Base-by-base conservation (phyloP, 2,797 vertebrate genomes). In the Labroides dimidiatus region DNA sequence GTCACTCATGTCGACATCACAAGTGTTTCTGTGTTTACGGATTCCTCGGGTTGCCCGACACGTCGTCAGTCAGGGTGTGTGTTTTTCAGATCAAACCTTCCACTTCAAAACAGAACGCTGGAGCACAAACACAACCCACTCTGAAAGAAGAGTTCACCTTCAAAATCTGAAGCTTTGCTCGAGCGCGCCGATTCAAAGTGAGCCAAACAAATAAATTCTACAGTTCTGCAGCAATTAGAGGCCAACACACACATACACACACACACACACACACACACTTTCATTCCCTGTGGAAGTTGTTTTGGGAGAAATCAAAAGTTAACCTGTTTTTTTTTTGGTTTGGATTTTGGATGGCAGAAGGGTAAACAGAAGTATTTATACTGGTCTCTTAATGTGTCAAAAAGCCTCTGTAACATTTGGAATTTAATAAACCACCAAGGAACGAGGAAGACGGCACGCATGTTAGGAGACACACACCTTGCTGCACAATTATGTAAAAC, bases 1-100 rank as follows among this genome's bases (percentile, higher is more conserved):
- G 13, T 77, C 52, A 61, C 59, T 77, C 49, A 30, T 52, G 70
- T 75, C 69, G 39, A 8, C 69, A 78, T 81, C 62, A 76, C 47
- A 82, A 3, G 41, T 13, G 51, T 19, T n/a, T 6, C 44, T 0
- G 4, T 24, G 49, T 79, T 77, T 69, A 47, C 19, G 44, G 67
- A 69, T 78, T 69, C 60, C 53, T 69, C 54, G 0, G 36, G 12
- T 16, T 48, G 44, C 42, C 68, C 62, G 12, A 47, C 66, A 2
- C 27, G 13, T n/a, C n/a, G 14, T 23, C 60, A 0, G 33, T 20
- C n/a, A 47, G 44, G 24, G 65, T 64, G 44, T 53, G 45, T 48
- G 71, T 53, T 65, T 55, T 57, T 30, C 52, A 70, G 45, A 80
- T 78, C 77, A 74, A 56, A 78, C 74, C 14, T 33, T 15, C 41